Evolutionary conservation across 2,113 vertebrate genomes (phyloP).

Genomic region (Leucosticte australis): DNA sequence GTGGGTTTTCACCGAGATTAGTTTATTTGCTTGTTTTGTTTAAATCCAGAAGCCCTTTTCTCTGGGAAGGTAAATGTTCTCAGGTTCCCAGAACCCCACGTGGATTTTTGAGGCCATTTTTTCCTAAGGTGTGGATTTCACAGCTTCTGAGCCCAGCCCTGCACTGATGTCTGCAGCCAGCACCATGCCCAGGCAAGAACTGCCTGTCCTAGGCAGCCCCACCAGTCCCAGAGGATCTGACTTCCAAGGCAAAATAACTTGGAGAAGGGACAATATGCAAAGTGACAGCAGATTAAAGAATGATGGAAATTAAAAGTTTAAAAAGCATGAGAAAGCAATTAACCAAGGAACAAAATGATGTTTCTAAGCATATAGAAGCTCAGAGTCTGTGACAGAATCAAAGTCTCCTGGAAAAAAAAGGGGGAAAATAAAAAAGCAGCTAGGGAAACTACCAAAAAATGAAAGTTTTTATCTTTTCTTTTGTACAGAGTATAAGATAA

Average conservation of each 20-base stretch:
- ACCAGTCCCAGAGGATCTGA: neutral
- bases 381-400: slow-evolving; percentile 3
- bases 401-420: neutral
- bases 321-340: slow-evolving; percentile 57
- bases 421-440: neutral
- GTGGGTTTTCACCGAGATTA: accelerated
- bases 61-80: neutral
- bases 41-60: neutral
- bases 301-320: slow-evolving; percentile 48
- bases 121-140: neutral
- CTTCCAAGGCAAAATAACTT: slow-evolving; percentile 32
- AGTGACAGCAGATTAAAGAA: slow-evolving; percentile 44
- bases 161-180: neutral
- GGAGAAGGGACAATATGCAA: slow-evolving; percentile 17
- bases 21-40: neutral
- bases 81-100: neutral
- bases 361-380: slow-evolving; percentile 3
- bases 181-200: neutral
- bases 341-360: slow-evolving; percentile 5
- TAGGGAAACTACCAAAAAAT: neutral
- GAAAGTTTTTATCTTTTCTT: neutral
- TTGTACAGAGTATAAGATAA: neutral
- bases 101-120: neutral
- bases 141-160: neutral
- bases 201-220: neutral